Base-by-base conservation (phyloP, 2,797 vertebrate genomes). In the Chloroceryle amazona region DNA sequence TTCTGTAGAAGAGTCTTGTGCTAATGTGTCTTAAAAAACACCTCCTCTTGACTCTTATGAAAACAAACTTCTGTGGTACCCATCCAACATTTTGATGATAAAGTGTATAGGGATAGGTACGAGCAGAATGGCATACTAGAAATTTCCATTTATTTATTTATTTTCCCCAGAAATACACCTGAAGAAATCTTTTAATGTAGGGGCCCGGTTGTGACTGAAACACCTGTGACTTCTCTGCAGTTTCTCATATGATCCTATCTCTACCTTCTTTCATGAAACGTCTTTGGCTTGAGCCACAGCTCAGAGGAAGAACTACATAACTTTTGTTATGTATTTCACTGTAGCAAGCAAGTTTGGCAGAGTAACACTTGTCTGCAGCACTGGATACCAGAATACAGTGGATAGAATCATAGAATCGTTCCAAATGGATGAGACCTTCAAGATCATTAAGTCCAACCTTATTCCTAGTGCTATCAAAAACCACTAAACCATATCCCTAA, bases 341-440 rank as follows among this genome's bases (percentile, higher is more conserved):
- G 7, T 39, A 68, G 44, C 28, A 62, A 44, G 9, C 17, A 89
- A 63, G 17, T 71, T 13, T 67, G 23, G 35, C 21, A 58, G 10
- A 54, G 5, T 28, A 80, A 58, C 1, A 4, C 8, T 4, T 0
- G 0, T 73, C 33, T 73, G 55, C 35, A 55, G 52, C 26, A 23
- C 22, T 60, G 31, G 23, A 25, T 58, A 47, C 23, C 52, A 57
- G 42, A 70, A 73, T 29, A 31, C 6, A 49, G 44, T 41, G 25
- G 28, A 41, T 41, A 41, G 41, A 41, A 41, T 41, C 14, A 15
- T 41, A 41, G 41, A 41, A 6, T 41, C 41, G 5, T 41, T 41
- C 14, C 14, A 41, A 13, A 41, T 41, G 41, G 41, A 41, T 15
- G 41, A 41, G 41, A 41, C 41, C 41, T 41, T 41, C 41, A 15